Evolutionary conservation across 2,888 invertebrate genomes (phyloP), one percentile per base, ranked within the genome.

Genomic region (Meandrusa payeni): DNA sequence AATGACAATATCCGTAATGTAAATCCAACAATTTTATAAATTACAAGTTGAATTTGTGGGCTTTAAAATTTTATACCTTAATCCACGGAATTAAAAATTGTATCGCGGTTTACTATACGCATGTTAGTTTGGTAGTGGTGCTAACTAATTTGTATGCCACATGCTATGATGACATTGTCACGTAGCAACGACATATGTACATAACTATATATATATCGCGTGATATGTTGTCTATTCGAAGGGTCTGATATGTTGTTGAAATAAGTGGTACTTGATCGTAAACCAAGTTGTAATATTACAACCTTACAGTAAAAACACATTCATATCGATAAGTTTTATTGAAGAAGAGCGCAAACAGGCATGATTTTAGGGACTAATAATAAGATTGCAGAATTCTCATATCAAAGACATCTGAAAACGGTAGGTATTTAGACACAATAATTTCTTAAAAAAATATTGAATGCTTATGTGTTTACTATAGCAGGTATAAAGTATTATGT

Each of bases 141-240:
- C 33, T 28, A 48, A 47, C 55, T 64, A 58, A 68, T 75, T 71
- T 59, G 69, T 67, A 75, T 76, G 64, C 75, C 9, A 28, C 47
- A 52, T 55, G 59, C 64, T 55, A 54, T 55, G 53, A 55, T 70
- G 69, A 71, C 69, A 69, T 71, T 64, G 69, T 72, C 72, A 71
- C 74, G 74, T 73, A 70, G 50, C 47, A 51, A 46, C 52, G 51
- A 62, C 63, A 64, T 60, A 55, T 55, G 56, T 58, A 55, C 54
- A 57, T 49, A 13, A 24, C 17, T 33, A 33, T 34, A 13, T 28
- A 5, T 28, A 19, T 36, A 9, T n/a, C 13, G 19, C 31, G 13
- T 37, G 24, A 31, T 31, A 42, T 19, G 24, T 12, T 31, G 17
- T 24, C 28, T 24, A 32, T 43, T 37, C 37, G 31, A 24, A 37